Base-by-base conservation (phyloP, 1,140 invertebrate genomes). In the Pachyrhynchus sulphureomaculatus region DNA sequence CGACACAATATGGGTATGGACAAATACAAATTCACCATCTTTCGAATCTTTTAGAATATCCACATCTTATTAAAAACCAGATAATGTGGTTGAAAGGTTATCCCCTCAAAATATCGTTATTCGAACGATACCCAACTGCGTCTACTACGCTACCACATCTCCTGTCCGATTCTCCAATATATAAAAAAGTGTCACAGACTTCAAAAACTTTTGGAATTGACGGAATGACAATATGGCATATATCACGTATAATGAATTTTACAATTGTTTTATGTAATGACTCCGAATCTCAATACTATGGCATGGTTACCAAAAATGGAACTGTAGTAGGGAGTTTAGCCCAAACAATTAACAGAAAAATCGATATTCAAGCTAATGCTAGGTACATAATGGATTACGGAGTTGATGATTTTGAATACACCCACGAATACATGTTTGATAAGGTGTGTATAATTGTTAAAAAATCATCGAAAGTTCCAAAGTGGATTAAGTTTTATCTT, bases 111-210 rank as follows among this genome's bases (percentile, higher is more conserved):
- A 4, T 64, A 12, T 51, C 53, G 4, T 8, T 51, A 13, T 58
- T 64, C 24, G 44, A 49, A 34, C 18, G 61, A 10, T 53, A 42
- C 15, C 61, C 61, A 5, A 42, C 61, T 32, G 53, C 61, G 2
- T 21, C 33, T 10, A 21, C 6, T 15, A 9, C 5, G 6, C 2
- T 37, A 1, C 53, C 53, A n/a, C n/a, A 21, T 4, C 32, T 15
- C 15, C 26, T 64, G 3, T 15, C 23, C 5, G 29, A 33, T n/a
- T 53, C 41, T 4, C 53, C 15, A 8, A 52, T 61, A 26, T 61
- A 61, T 23, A 23, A 45, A 24, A 62, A 47, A 23, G 39, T 49
- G 5, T 36, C 34, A 44, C 18, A 10, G 3, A 60, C 58, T 17
- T 26, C 24, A 26, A 26, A 26, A 26, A 8, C 24, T 26, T 26